Evolutionary conservation across 2,113 vertebrate genomes (phyloP).

Genomic region (Phaethornis superciliosus): DNA sequence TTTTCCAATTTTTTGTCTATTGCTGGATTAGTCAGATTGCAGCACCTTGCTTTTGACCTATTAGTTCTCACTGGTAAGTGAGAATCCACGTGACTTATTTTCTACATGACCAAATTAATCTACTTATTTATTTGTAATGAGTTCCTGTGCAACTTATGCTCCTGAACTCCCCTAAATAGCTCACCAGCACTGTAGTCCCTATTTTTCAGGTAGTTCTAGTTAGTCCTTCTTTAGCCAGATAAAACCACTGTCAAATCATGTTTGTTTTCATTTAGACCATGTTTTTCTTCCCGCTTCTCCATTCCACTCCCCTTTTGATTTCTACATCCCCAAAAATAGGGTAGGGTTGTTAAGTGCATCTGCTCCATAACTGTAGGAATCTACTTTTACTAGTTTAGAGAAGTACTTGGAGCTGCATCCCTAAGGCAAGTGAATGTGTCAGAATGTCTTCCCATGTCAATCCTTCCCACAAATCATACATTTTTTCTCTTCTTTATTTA

Average conservation of each 20-base stretch:
- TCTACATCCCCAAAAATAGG: neutral
- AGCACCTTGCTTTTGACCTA: neutral
- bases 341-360: neutral
- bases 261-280: neutral
- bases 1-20: neutral
- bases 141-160: neutral
- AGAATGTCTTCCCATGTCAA: neutral
- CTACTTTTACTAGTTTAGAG: neutral
- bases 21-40: neutral
- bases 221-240: neutral
- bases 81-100: neutral
- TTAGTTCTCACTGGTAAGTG: neutral
- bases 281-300: neutral
- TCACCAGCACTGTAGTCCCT: neutral
- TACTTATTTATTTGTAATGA: neutral
- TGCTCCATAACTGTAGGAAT: neutral
- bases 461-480: neutral
- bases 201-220: neutral
- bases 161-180: neutral
- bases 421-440: neutral
- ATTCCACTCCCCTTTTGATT: neutral
- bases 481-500: neutral
- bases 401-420: neutral
- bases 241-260: neutral
- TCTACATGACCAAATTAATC: neutral